These are phyloP conservation scores for Phaethon lepturus DNA, from an alignment of 2,113 vertebrate genomes.

Conservation along the genomic window DNA sequence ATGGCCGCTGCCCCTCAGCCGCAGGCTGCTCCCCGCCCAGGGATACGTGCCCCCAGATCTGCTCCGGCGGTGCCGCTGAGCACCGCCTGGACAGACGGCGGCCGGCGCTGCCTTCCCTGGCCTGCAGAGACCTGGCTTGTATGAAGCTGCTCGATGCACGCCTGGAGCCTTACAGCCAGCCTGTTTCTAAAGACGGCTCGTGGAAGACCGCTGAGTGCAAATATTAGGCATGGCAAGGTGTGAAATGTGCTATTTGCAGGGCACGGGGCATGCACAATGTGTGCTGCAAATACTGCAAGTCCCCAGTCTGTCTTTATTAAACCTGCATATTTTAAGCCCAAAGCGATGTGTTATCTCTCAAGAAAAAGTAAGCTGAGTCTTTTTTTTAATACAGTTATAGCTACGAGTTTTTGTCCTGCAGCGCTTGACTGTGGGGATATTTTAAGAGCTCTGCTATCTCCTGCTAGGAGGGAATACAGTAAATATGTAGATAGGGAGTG, in stretches of 20 bases:
- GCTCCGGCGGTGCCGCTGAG: neutral
- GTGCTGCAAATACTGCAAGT: neutral
- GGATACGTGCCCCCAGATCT: neutral
- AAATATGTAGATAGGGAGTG: constrained; percentile 15
- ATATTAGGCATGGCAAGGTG: neutral
- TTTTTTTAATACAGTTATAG: neutral
- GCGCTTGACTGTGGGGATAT: neutral
- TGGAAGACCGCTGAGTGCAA: neutral
- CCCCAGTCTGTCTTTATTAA: neutral
- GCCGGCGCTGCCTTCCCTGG: neutral
- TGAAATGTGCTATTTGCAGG: neutral
- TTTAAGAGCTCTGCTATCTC: constrained; percentile 41
- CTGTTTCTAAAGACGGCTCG: neutral
- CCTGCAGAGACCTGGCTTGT: neutral
- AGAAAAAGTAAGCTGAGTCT: neutral
- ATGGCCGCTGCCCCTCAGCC: neutral
- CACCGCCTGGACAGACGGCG: neutral
- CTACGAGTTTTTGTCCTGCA: constrained; percentile 10
- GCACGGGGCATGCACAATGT: neutral
- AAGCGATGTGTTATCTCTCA: neutral
- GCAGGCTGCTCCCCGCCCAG: neutral
- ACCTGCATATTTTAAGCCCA: constrained; percentile 7
- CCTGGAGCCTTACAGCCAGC: neutral
- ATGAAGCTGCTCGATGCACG: neutral
- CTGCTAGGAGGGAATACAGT: neutral